Percentiles rank a stretch among this genome's conserved stretches.
Conservation (phyloP, 2,888 invertebrate species). For the Tryphoninae sp. region DNA sequence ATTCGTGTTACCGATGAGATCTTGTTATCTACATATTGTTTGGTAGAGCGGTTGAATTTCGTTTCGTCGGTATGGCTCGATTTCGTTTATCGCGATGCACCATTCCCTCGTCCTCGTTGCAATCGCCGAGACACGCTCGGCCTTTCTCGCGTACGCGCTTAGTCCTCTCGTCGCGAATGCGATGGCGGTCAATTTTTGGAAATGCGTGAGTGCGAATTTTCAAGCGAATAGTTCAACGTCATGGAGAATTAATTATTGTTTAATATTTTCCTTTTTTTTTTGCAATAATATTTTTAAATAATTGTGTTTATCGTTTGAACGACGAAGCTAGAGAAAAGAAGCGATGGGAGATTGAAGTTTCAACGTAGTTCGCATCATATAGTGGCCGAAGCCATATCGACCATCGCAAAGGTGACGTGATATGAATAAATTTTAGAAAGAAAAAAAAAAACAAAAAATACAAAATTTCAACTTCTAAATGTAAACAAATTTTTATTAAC, state of each 20-base stretch:
- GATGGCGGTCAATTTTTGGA: conserved; percentile 64
- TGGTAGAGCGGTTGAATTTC: conserved; percentile 22
- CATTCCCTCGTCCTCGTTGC: conserved; percentile 35
- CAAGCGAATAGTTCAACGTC: neutral
- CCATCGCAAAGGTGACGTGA: conserved; percentile 50
- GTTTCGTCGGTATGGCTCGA: neutral
- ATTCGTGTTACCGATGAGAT: conserved; percentile 57
- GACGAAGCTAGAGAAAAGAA: conserved; percentile 60
- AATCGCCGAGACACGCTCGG: conserved; percentile 14
- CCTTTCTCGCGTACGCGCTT: neutral
- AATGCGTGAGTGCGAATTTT: conserved; percentile 59
- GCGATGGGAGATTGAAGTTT: conserved; percentile 58
- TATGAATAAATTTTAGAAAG: no score
- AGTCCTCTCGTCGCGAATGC: neutral
- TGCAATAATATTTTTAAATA: neutral
- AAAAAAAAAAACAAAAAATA: neutral
- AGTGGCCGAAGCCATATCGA: conserved; percentile 13
- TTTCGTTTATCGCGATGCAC: conserved; percentile 22
- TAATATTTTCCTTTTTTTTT: conserved; percentile 2
- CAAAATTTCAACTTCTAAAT: neutral
- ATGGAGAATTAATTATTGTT: conserved; percentile 1
- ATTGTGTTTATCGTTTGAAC: conserved; percentile 1
- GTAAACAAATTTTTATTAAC: neutral
- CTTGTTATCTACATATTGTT: conserved; percentile 16
- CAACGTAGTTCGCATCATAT: conserved; percentile 57